A percentile compares a stretch with the other conserved stretches of the same genome.
Conservation (phyloP, 2,797 vertebrate species). For the Hephaestus fuliginosus region DNA sequence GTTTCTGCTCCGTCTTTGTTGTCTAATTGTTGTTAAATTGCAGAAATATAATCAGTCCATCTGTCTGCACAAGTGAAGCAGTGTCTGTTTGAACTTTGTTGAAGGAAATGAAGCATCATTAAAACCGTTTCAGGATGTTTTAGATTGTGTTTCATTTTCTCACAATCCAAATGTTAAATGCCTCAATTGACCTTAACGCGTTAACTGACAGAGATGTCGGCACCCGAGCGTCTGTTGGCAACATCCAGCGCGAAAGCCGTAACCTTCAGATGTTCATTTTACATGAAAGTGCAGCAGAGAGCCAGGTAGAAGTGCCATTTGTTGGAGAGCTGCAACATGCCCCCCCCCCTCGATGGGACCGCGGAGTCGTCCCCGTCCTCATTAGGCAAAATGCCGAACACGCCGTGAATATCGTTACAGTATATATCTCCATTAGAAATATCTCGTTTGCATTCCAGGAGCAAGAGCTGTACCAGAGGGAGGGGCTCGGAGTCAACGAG, state of each 20-base stretch:
- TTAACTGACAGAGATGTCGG: neutral
- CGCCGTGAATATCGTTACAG: neutral
- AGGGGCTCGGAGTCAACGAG: conserved; percentile 97
- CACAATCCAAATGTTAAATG: neutral
- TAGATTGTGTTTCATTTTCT: neutral
- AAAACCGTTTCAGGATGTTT: neutral
- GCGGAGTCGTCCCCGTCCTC: conserved; percentile 1
- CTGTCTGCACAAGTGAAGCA: neutral
- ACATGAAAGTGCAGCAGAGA: neutral
- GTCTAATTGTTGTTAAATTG: neutral
- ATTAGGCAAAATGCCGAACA: conserved; percentile 9
- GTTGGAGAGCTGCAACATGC: neutral
- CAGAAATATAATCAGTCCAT: conserved; percentile 3
- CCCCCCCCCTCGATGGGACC: neutral
- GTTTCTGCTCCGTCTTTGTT: neutral
- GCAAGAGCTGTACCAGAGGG: conserved; percentile 96
- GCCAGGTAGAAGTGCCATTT: neutral
- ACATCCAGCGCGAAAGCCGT: neutral
- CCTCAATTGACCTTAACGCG: neutral
- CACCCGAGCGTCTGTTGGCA: neutral
- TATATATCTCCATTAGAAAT: conserved; percentile 31
- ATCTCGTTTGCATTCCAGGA: conserved; percentile 85
- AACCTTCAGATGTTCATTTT: conserved; percentile 22
- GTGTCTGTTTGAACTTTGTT: neutral
- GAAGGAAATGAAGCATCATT: neutral